Evolutionary conservation across 2,113 vertebrate genomes (phyloP).

Genomic region (Prochilodus magdalenae): DNA sequence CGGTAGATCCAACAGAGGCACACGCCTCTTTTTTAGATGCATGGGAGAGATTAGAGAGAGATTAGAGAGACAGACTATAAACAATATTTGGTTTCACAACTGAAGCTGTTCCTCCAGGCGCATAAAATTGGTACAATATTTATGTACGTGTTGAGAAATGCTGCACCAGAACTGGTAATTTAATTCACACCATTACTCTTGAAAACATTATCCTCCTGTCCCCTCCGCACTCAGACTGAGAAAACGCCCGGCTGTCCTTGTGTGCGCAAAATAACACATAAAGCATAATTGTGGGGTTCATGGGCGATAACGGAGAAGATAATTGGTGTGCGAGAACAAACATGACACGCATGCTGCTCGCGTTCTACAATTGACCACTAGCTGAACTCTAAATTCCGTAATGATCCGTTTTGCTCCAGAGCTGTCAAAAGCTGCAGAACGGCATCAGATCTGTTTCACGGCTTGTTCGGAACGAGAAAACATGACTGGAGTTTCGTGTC

Average conservation of each 20-base stretch:
- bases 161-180: neutral
- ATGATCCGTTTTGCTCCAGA: neutral
- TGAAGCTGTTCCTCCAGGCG: neutral
- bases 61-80: neutral
- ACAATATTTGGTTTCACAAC: neutral
- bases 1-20: neutral
- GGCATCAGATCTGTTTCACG: neutral
- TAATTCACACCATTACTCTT: slow-evolving; percentile 24
- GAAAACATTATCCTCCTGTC: neutral
- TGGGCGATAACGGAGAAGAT: neutral
- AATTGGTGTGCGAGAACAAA: slow-evolving; percentile 16
- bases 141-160: neutral
- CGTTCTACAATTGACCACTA: neutral
- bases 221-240: neutral
- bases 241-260: neutral
- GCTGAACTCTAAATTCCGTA: slow-evolving; percentile 20
- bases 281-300: neutral
- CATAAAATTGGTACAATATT: neutral
- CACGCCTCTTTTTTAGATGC: neutral
- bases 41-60: neutral
- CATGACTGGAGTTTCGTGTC: neutral
- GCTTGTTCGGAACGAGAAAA: neutral
- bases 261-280: neutral
- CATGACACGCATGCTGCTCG: neutral
- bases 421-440: neutral